A percentile compares a stretch with the other conserved stretches of the same genome.
phyloP scores from a whole-genome alignment of 2,888 invertebrate species.

The Scrobipalpa costella region DNA sequence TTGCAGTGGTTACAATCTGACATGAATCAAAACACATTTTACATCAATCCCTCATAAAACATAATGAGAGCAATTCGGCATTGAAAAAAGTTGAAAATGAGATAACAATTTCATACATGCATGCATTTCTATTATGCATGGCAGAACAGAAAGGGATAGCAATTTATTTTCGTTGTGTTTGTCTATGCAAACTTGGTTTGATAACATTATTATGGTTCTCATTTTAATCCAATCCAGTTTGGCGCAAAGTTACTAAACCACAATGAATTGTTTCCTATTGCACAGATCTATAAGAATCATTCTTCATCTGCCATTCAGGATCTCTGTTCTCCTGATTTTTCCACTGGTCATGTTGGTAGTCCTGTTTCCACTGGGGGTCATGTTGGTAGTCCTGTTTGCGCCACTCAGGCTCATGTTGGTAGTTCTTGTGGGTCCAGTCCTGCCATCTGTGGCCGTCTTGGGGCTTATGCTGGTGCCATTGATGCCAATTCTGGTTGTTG shows the following conservation, averaged over 20 bases:
- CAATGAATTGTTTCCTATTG: background rate
- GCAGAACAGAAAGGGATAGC: too few relatives aligned
- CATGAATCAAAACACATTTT: background rate
- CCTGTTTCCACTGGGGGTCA: slow-evolving; percentile 8
- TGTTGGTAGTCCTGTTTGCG: slow-evolving; percentile 25
- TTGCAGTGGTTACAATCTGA: background rate
- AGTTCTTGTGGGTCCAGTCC: slow-evolving; percentile 41
- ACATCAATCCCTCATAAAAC: too few relatives aligned
- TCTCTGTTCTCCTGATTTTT: background rate
- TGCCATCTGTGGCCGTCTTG: slow-evolving; percentile 42
- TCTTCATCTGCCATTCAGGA: slow-evolving; percentile 32
- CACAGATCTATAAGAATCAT: slow-evolving; percentile 16
- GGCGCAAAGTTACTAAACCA: background rate
- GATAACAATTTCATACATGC: too few relatives aligned
- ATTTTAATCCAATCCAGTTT: background rate
- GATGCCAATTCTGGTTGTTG: slow-evolving; percentile 38
- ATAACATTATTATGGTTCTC: too few relatives aligned
- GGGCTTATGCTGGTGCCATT: slow-evolving; percentile 38
- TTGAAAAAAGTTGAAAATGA: too few relatives aligned
- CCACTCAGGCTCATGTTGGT: slow-evolving; percentile 22
- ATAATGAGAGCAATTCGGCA: too few relatives aligned
- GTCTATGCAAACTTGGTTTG: too few relatives aligned
- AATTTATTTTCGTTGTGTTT: too few relatives aligned
- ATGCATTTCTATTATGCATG: too few relatives aligned
- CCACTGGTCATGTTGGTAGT: background rate